Base-by-base conservation (phyloP, 1,140 invertebrate species). In the Yoshiicerus persimilis region DNA sequence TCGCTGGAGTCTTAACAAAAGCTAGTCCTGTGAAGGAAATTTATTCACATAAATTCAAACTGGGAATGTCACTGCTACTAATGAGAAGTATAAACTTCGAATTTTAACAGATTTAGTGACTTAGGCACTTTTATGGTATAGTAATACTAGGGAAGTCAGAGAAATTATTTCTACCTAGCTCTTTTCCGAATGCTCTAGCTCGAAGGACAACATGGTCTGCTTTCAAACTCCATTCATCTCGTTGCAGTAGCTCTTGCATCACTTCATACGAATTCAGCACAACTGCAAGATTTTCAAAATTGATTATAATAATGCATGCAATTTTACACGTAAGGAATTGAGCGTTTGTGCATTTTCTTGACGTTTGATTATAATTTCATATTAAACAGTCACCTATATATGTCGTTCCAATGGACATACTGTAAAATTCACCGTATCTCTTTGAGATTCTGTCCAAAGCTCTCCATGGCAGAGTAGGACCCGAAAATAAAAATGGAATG, bases 161-260 rank as follows among this genome's bases (percentile, higher is more conserved):
- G 27, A 66, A 66, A n/a, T 66, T 77, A 77, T 77, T 77, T 77
- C 36, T 84, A 84, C 80, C 80, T 5, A 84, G 32, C 47, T 84
- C 80, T 84, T 84, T 84, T 16, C 32, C 41, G 30, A 84, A 84
- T 39, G 38, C 6, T 39, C 38, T 10, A 9, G 11, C 23, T 84
- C 38, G 34, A 9, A 56, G n/a, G 36, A 84, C 16, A 39, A 6
- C 23, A 23, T 41, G 38, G 20, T 41, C 36, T 9, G 16, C 23
- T 84, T 84, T 84, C 13, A n/a, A 23, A 84, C 80, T 84, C 25
- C 23, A 39, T 84, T 84, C 80, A 38, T 84, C 80, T 20, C 23
- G 23, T 20, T 84, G n/a, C 38, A 84, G 36, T 13, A 84, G 38
- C 13, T 84, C 80, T n/a, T 39, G 36, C 36, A 41, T 39, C 2